These are phyloP conservation scores for Trachemys scripta DNA, from an alignment of 2,113 vertebrate species.

Conservation along the genomic window DNA sequence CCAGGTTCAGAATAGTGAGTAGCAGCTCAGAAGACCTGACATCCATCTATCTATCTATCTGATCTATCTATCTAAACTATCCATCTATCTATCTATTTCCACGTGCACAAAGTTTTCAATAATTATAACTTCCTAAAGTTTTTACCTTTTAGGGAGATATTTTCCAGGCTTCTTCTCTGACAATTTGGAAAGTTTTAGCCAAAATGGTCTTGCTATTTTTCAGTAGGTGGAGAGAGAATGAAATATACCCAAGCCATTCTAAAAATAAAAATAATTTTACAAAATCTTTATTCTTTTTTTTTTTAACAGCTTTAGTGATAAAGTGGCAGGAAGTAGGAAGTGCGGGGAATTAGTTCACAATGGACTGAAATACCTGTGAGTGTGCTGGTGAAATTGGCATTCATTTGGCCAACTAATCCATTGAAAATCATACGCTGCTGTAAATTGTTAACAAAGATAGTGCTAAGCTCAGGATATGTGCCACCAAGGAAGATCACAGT, in stretches of 20 bases:
- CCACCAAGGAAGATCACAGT: background rate
- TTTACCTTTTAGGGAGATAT: background rate
- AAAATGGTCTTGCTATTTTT: background rate
- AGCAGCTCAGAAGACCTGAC: background rate
- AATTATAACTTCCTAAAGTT: background rate
- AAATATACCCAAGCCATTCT: background rate
- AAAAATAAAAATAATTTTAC: background rate
- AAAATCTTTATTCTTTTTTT: background rate
- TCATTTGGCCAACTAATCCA: background rate
- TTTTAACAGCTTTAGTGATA: background rate
- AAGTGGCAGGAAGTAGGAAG: background rate
- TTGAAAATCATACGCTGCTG: background rate
- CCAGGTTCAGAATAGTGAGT: slow-evolving; percentile 29
- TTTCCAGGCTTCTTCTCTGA: background rate
- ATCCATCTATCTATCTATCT: background rate
- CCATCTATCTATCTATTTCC: background rate
- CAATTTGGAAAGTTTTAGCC: background rate
- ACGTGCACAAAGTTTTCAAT: background rate
- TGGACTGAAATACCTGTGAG: background rate
- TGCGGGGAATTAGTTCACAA: background rate
- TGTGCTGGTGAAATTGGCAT: background rate
- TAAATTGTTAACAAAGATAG: background rate
- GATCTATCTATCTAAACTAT: no score
- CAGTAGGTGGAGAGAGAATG: background rate
- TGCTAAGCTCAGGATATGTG: background rate